These are phyloP conservation scores for Hyposoter didymator DNA, from an alignment of 2,888 invertebrate genomes.

Conservation along the genomic window DNA sequence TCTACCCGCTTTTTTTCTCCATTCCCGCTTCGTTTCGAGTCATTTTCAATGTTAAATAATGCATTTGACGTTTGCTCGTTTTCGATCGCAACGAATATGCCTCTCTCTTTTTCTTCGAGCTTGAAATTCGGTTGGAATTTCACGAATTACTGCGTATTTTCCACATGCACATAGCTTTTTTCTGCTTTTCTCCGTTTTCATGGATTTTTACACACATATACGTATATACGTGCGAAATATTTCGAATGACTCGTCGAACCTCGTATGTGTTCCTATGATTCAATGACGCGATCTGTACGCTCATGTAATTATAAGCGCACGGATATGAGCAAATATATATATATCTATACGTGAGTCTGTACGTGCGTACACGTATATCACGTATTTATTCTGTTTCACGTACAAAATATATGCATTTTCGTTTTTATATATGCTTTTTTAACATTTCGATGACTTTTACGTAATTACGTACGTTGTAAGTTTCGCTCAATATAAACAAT, in stretches of 20 bases:
- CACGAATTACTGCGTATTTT: neutral
- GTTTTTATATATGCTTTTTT: conserved; percentile 52
- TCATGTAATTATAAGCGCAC: conserved; percentile 8
- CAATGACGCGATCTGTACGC: neutral
- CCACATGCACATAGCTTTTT: neutral
- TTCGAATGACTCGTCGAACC: conserved; percentile 14
- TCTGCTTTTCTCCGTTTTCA: neutral
- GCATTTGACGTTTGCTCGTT: conserved; percentile 53
- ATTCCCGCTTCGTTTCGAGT: conserved; percentile 63
- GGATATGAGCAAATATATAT: conserved; percentile 1
- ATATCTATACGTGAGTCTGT: neutral
- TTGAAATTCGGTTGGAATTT: conserved; percentile 11
- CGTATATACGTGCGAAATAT: neutral
- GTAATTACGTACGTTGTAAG: conserved; percentile 64
- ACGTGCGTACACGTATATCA: neutral
- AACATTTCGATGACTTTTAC: conserved; percentile 67
- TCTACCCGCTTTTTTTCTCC: conserved; percentile 63
- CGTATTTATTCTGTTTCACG: neutral
- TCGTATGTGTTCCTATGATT: conserved; percentile 7
- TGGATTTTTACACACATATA: neutral
- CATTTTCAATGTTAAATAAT: conserved; percentile 70
- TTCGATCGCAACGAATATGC: conserved; percentile 11
- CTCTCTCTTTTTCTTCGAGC: conserved; percentile 9
- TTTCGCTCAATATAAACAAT: conserved; percentile 51
- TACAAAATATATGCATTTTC: neutral